Base-by-base conservation (phyloP, 2,113 vertebrate species). In the Turnix velox region DNA sequence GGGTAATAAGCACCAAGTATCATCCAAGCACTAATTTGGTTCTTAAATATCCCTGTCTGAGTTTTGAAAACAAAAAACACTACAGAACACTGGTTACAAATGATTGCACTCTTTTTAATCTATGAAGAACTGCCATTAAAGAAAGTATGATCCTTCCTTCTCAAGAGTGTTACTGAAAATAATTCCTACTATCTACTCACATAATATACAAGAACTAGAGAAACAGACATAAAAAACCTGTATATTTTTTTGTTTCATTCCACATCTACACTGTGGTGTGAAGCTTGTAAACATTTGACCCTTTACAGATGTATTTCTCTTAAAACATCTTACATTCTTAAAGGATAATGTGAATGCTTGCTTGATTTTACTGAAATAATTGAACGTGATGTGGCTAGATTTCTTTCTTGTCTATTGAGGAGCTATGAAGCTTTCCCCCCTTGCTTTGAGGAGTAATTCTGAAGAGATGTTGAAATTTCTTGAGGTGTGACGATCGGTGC, bases 401-500 rank as follows among this genome's bases (percentile, higher is more conserved):
- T 93, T 84, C 19, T 77, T 85, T 37, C 22, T 17, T 83, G 55
- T 78, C 82, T 82, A 61, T 52, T 92, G 46, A 83, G 75, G 87
- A 83, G 35, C 22, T 86, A 19, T 58, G 90, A 91, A 97, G 84
- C 33, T 71, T 95, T 96, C 81, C 57, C 57, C 23, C 25, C 40
- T 86, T 88, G 80, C 71, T 94, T 97, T 93, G 93, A 68, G 86
- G 71, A 81, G 82, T 84, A 69, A 88, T 96, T 95, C 66, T 25
- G 58, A 80, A 91, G 87, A 80, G 83, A 77, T 18, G 54, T 88
- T 51, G 46, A 30, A 59, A 5, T 91, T 96, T 68, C 51, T 67
- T 35, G 82, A 94, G 73, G 90, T 67, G 66, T 90, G 87, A 69
- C 62, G 85, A 74, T 97, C 80, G 86, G 69, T 84, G 78, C 55